These are phyloP conservation scores for Bettongia penicillata DNA, from an alignment of 2,113 vertebrate genomes.

Conservation along the genomic window DNA sequence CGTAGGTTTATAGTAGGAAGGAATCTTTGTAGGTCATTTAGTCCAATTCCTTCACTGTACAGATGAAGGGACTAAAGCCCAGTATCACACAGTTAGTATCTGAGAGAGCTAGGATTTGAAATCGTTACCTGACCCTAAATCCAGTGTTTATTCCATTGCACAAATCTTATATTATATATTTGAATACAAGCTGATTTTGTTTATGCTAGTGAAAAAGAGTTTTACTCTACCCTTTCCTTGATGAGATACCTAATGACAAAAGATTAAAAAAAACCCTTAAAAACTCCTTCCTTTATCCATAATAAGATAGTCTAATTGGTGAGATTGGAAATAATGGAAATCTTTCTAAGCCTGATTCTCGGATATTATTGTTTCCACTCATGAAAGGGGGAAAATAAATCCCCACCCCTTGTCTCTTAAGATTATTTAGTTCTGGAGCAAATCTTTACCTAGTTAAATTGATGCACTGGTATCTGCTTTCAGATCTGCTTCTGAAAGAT, in stretches of 20 bases:
- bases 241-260: conserved; percentile 6
- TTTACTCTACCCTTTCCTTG: neutral
- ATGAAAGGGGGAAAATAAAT: neutral
- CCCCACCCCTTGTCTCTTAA: neutral
- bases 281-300: neutral
- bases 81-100: neutral
- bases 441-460: neutral
- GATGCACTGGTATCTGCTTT: neutral
- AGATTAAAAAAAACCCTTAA: neutral
- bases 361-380: neutral
- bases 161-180: conserved; percentile 10
- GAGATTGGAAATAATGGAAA: neutral
- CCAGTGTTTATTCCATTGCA: neutral
- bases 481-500: neutral
- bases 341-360: conserved; percentile 22
- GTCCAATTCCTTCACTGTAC: neutral
- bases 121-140: neutral
- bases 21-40: neutral
- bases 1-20: neutral
- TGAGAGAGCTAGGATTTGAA: neutral
- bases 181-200: neutral
- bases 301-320: neutral
- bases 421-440: conserved; percentile 15
- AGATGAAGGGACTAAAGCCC: too few relatives aligned
- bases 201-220: conserved; percentile 6